Base-by-base conservation (phyloP, 2,888 invertebrate species). In the Galerucella calmariensis region DNA sequence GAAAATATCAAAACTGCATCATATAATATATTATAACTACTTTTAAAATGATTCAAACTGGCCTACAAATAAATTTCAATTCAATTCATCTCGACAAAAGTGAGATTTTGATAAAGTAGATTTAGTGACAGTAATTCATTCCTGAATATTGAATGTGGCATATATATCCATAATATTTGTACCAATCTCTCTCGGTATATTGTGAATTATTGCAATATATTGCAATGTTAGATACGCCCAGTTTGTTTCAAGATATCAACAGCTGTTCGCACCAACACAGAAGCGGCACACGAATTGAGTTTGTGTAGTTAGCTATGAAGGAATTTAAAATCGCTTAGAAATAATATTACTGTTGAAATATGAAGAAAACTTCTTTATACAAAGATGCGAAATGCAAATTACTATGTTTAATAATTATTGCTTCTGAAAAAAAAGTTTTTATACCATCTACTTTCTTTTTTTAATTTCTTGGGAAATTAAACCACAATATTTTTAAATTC, bases 161-260 rank as follows among this genome's bases (percentile, higher is more conserved):
- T 48, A 48, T 16, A 58, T 58, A 58, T 58, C 24, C 58, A 58
- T 58, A 58, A 58, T 58, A 20, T 58, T 16, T 58, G 58, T 41
- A 41, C 58, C 58, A 58, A 24, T 58, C 24, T 58, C 20, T 58
- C 24, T 20, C 14, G n/a, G 20, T 24, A 58, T 41, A 41, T 41
- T 11, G 58, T 58, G 58, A 58, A 58, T 58, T 58, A 20, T 58
- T 58, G 11, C 58, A 24, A 16, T 58, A 20, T 58, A 58, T 35
- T 35, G 58, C 58, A 58, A 58, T 58, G 20, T 58, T 20, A 58
- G 58, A 8, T 58, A 58, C 58, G 24, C 58, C 58, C 20, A 58
- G 58, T 58, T 58, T 58, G 9, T 24, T 58, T 58, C 58, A 24
- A 58, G 58, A 58, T 58, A 16, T 58, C 24, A 58, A 20, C 58